Evolutionary conservation across 1,140 invertebrate species (phyloP), one percentile per base, ranked within the genome.

Genomic region (Mamestra configurata): DNA sequence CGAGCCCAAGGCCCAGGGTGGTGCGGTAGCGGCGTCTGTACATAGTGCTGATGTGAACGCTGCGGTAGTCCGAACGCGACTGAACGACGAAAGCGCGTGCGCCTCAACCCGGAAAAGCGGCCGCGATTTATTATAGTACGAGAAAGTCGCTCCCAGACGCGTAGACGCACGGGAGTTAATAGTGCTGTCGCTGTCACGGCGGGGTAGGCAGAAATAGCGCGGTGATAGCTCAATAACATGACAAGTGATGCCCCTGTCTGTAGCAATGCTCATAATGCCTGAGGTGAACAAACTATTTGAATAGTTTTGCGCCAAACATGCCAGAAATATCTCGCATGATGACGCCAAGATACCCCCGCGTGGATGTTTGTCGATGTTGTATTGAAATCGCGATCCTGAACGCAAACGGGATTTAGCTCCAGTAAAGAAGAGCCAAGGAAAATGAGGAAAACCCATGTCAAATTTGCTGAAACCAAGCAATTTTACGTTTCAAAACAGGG

Each of bases 1-100:
- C 89, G 18, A 93, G 87, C 43, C 93, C 92, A 15, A 93, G 78
- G 78, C 93, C 93, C 15, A 94, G 89, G 35, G 93, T 94, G 79
- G 92, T 91, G 76, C 93, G 92, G 81, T 94, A 94, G 71, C 93
- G 92, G 66, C 93, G 92, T 77, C 93, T 91, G 76, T 94, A 94
- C 93, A 94, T 94, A 46, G n/a, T 81, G 22, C 35, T 64, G 85
- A 66, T 89, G 76, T 66, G 80, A 22, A 66, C 89, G 66, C 70
- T 68, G 6, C 84, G 82, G 61, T 73, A 84, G 79, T 61, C 76
- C 82, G 83, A 79, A 70, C 73, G 64, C 83, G 83, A 93, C 90
- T 92, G 91, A 68, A 79, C 81, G 85, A 89, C 90, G 89, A 84
- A 81, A 81, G 90, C 91, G 89, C 87, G 85, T 61, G 61, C 81